Conservation (phyloP, 2,113 vertebrate species). For the Seriola rivoliana region DNA sequence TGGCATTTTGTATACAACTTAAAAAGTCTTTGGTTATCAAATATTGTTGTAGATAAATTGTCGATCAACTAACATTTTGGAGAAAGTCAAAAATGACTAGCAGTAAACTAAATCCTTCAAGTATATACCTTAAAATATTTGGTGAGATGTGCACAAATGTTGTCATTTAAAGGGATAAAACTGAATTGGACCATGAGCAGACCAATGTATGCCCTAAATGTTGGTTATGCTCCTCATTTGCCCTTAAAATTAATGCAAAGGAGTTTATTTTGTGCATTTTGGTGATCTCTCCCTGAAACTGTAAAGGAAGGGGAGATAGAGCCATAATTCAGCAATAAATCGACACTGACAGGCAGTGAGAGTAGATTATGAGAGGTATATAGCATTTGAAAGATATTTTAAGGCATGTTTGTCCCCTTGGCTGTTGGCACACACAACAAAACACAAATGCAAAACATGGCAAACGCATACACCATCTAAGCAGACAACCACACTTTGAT, state of each 20-base stretch:
- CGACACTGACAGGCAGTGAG: background rate
- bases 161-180: background rate
- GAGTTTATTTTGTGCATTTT: background rate
- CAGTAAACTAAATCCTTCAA: background rate
- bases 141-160: background rate
- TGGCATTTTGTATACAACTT: background rate
- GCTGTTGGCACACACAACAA: slow-evolving; percentile 26
- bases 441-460: background rate
- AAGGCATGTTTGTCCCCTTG: background rate
- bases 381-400: slow-evolving; percentile 8
- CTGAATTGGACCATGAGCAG: background rate
- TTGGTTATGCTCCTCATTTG: background rate
- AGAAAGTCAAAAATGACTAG: background rate
- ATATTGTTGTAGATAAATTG: background rate
- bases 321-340: background rate
- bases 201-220: background rate
- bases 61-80: background rate
- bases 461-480: slow-evolving; percentile 19
- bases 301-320: background rate
- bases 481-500: slow-evolving; percentile 34
- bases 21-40: background rate
- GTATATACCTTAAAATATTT: background rate
- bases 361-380: background rate
- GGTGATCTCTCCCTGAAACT: too few relatives aligned
- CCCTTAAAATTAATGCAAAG: background rate